Evolutionary conservation across 1,140 invertebrate species (phyloP).

Genomic region (Megalopta genalis): DNA sequence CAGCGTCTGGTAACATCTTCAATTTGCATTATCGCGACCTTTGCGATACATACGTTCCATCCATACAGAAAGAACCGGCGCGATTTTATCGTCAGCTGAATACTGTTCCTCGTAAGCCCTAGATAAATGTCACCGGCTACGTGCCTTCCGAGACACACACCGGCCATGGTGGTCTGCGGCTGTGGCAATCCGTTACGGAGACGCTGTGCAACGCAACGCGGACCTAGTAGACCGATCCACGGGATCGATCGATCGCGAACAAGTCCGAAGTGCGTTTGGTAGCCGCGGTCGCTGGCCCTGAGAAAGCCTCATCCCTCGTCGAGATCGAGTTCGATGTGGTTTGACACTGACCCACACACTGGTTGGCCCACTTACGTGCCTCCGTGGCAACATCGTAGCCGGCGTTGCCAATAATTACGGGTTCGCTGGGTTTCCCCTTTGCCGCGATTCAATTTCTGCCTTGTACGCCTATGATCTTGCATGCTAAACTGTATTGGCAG

Average conservation of each 20-base stretch:
- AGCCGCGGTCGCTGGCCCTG: constrained; percentile 60
- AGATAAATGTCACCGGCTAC: neutral
- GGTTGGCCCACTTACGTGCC: constrained; percentile 69
- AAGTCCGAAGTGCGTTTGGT: constrained; percentile 45
- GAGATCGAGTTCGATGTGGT: constrained; percentile 65
- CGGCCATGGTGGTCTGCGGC: constrained; percentile 19
- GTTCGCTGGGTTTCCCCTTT: constrained; percentile 4
- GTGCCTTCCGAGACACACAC: constrained; percentile 3
- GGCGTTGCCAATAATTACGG: constrained; percentile 40
- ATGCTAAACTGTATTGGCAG: too few relatives aligned
- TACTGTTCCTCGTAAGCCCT: neutral
- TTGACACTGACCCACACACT: constrained; percentile 75
- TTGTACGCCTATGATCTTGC: neutral
- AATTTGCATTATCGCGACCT: too few relatives aligned
- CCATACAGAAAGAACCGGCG: too few relatives aligned
- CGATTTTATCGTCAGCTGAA: too few relatives aligned
- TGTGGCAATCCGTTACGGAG: constrained; percentile 51
- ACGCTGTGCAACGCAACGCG: constrained; percentile 49
- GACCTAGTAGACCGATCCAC: constrained; percentile 40
- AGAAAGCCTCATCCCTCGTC: constrained; percentile 57
- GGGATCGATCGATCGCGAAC: constrained; percentile 41
- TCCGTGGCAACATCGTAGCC: constrained; percentile 27
- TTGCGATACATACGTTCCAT: too few relatives aligned
- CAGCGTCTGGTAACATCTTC: too few relatives aligned
- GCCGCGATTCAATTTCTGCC: neutral